Evolutionary conservation across 2,797 vertebrate species (phyloP).

Genomic region (Meriones psammophilus): DNA sequence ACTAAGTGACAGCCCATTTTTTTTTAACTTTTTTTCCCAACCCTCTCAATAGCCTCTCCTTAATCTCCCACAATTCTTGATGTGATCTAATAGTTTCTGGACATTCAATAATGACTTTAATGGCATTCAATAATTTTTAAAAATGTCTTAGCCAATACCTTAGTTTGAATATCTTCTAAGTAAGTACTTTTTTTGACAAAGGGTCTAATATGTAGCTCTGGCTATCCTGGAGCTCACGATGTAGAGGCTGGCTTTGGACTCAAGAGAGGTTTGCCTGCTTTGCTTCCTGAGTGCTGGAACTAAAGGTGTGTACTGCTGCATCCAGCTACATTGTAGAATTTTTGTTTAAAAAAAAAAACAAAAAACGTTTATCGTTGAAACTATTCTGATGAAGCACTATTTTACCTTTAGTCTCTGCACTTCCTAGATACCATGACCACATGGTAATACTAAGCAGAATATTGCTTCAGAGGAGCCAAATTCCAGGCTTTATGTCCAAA

Average conservation of each 20-base stretch:
- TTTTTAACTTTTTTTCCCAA: background rate
- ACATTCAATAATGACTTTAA: background rate
- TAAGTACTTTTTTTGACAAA: background rate
- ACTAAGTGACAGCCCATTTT: background rate
- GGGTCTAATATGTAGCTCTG: background rate
- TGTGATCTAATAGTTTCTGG: conserved; percentile 20
- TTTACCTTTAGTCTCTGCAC: background rate
- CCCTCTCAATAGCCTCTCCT: background rate
- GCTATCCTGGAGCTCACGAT: background rate
- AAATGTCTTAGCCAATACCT: background rate
- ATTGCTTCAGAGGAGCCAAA: background rate
- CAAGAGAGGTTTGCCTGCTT: background rate
- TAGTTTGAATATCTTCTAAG: background rate
- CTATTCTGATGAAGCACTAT: background rate
- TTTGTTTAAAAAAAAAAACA: too few species aligned
- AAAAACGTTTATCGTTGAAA: background rate
- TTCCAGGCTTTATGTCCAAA: background rate
- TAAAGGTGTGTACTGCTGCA: background rate
- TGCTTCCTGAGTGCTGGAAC: background rate
- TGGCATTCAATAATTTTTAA: background rate
- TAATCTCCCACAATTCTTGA: background rate
- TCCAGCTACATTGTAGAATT: background rate
- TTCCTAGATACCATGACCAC: background rate
- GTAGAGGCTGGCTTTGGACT: background rate
- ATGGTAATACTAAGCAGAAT: background rate